Evolutionary conservation across 1,140 invertebrate species (phyloP), one percentile per base, ranked within the genome.

Genomic region (Lineus longissimus): DNA sequence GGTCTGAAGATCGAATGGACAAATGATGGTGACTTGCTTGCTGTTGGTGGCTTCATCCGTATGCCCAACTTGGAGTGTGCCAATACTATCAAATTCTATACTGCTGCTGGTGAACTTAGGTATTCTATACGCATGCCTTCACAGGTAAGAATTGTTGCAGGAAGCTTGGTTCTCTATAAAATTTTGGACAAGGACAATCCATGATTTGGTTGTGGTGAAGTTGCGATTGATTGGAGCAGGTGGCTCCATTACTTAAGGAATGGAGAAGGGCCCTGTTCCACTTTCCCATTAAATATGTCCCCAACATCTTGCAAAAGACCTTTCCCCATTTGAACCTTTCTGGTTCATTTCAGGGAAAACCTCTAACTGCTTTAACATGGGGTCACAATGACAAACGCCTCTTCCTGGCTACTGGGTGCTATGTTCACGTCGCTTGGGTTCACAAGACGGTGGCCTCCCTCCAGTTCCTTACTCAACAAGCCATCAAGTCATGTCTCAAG

Each of bases 331-430:
- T 36, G 33, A 36, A 36, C 15, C 33, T 36, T 36, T 51, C 47
- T 7, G n/a, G 27, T 31, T 13, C 65, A 31, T 62, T 69, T 43
- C 70, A 93, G 90, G 87, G 73, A 29, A 79, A 89, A 70, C 88
- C 90, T 4, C 90, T 97, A 40, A 93, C 92, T 36, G 93, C 94
- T 4, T 83, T 98, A 69, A 98, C 95, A 0, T 98, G 95, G 95
- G 96, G 94, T 31, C 95, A 98, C 83, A 95, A 96, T 80, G 96
- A 97, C 74, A 90, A 93, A 68, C 85, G 94, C 1, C 80, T 99
- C 31, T 97, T 98, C 78, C 86, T 98, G 30, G 94, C 94, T 15
- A 94, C 94, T 15, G 95, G 95, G 15, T 83, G 82, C 59, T 72
- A 81, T 59, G 72, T 87, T 85, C 94, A 96, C 78, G 92, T 95